Evolutionary conservation across 2,797 vertebrate species (phyloP), one percentile per base, ranked within the genome.

Genomic region (Oryzias sinensis): DNA sequence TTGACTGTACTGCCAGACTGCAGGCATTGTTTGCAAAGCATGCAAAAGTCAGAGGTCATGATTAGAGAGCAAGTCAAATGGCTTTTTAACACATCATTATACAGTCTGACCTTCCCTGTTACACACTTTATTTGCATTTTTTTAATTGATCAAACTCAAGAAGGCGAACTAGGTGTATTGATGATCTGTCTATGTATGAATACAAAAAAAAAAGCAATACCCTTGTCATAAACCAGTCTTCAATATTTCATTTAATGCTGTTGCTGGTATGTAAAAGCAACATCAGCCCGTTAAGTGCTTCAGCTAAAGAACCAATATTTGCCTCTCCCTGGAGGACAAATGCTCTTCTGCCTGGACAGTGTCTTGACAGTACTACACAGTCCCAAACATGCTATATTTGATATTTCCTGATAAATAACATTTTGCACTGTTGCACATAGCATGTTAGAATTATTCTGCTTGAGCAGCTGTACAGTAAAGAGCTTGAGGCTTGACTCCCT

Each of bases 361-460:
- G 56, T 71, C 59, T 60, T 49, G 59, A 29, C 75, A 65, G 9
- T 20, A 18, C 9, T 46, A 11, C 22, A 14, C 45, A 47, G 45
- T 47, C 11, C 13, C 20, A 47, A 47, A 18, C 45, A 14, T 47
- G 14, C 20, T 14, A 24, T 37, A 11, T 49, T 51, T 51, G 77
- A 70, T 68, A 74, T 90, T 91, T 90, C 76, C 88, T 85, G 81
- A 89, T 84, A 43, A 70, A 83, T 90, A 86, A 69, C 85, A 85
- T 90, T 88, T 88, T 88, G 82, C 64, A 9, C 82, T 85, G 78
- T 87, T 85, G 85, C 81, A 87, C 82, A 88, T 87, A 86, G 86
- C 83, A 89, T 86, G 86, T 87, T 85, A 83, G 68, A 82, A 83
- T 87, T 88, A 88, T 90, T 88, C 82, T 87, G 89, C 87, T 90